These are phyloP conservation scores for Syrista parreyssii DNA, from an alignment of 2,888 invertebrate species.

Conservation along the genomic window DNA sequence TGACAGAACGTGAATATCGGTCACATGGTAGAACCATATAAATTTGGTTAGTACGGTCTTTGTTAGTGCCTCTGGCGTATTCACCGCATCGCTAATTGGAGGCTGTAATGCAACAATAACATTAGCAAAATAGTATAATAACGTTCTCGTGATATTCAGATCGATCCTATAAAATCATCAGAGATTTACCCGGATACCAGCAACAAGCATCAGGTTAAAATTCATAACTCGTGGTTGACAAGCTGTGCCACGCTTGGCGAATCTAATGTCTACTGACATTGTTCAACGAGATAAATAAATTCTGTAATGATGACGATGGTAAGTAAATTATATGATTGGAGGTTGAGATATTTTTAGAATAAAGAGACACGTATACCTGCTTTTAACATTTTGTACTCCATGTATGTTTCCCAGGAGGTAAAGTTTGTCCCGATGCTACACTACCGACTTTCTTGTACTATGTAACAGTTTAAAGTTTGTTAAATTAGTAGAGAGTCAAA, in stretches of 20 bases:
- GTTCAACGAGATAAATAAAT: neutral
- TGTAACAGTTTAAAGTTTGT: too few species aligned
- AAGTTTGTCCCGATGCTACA: too few species aligned
- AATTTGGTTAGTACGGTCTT: conserved; percentile 1
- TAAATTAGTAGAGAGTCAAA: too few species aligned
- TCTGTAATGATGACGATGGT: neutral
- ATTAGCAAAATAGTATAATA: conserved; percentile 55
- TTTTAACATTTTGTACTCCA: too few species aligned
- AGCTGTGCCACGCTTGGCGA: too few species aligned
- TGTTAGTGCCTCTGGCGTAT: neutral
- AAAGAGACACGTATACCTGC: too few species aligned
- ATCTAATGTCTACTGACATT: neutral
- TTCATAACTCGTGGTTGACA: neutral
- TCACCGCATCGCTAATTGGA: neutral
- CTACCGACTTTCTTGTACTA: too few species aligned
- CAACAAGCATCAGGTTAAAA: neutral
- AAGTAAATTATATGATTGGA: too few species aligned
- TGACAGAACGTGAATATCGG: neutral
- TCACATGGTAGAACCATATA: neutral
- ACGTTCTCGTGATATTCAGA: neutral
- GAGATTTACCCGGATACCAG: neutral
- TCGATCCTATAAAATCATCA: neutral
- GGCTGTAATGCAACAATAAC: conserved; percentile 38
- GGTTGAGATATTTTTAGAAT: too few species aligned
- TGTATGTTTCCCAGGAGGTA: too few species aligned